Evolutionary conservation across 1,140 invertebrate species (phyloP).

Genomic region (Parasteatoda tepidariorum): DNA sequence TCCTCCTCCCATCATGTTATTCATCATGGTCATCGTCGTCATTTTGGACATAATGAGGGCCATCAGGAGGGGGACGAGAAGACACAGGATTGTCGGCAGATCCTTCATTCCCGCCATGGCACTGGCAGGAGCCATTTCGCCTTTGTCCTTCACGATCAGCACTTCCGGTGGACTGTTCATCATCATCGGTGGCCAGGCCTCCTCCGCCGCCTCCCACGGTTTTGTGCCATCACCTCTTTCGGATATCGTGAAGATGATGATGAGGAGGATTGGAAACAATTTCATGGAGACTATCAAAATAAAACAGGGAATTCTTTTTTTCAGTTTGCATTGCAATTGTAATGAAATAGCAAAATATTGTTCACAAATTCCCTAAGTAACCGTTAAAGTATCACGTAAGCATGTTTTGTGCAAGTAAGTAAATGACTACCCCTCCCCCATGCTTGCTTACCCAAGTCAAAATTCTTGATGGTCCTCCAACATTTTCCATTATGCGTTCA

Average conservation of each 20-base stretch:
- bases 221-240: neutral
- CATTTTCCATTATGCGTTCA: too few relatives aligned
- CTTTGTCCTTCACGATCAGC: slow-evolving; percentile 50
- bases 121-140: neutral
- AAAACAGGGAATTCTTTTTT: slow-evolving; percentile 21
- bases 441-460: too few relatives aligned
- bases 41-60: slow-evolving; percentile 50
- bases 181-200: slow-evolving; percentile 24
- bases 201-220: slow-evolving; percentile 31
- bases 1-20: slow-evolving; percentile 14
- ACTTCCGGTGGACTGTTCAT: slow-evolving; percentile 26
- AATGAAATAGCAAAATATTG: too few relatives aligned
- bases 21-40: slow-evolving; percentile 60
- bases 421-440: too few relatives aligned
- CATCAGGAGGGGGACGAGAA: slow-evolving; percentile 31
- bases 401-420: too few relatives aligned
- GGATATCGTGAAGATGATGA: neutral
- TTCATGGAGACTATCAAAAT: slow-evolving; percentile 31
- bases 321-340: neutral
- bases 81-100: slow-evolving; percentile 39
- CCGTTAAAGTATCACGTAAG: too few relatives aligned
- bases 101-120: slow-evolving; percentile 48
- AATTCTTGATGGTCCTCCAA: too few relatives aligned
- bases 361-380: too few relatives aligned
- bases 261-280: neutral